These are phyloP conservation scores for Athrips mouffetella DNA, from an alignment of 2,888 invertebrate genomes.

Conservation along the genomic window DNA sequence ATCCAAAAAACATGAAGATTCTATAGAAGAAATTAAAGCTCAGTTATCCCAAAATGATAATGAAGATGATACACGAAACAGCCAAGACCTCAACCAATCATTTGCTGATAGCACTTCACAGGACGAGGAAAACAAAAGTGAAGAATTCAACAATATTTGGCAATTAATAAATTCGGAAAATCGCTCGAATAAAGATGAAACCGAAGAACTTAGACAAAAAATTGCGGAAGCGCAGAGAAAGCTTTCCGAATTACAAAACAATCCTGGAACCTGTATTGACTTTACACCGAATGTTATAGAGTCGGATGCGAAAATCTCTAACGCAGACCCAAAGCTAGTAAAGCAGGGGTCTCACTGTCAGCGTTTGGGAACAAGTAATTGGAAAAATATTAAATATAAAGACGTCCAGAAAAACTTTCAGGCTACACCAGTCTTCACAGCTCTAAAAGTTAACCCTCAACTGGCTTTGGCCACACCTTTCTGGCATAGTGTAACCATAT, in stretches of 20 bases:
- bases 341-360: background rate
- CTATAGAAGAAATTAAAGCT: too few species aligned
- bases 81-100: too few species aligned
- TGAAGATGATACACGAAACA: too few species aligned
- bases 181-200: too few species aligned
- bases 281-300: background rate
- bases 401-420: slow-evolving; percentile 24
- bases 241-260: background rate
- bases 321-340: background rate
- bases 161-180: too few species aligned
- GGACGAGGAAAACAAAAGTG: too few species aligned
- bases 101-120: too few species aligned
- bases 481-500: slow-evolving; percentile 11
- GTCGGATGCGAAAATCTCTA: background rate
- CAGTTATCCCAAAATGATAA: too few species aligned
- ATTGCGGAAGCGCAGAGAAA: background rate
- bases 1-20: too few species aligned
- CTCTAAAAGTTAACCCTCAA: slow-evolving; percentile 18
- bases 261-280: background rate
- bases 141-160: too few species aligned
- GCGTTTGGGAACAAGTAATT: background rate
- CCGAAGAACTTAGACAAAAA: background rate
- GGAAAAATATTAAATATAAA: background rate
- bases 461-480: slow-evolving; percentile 21
- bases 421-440: slow-evolving; percentile 22